phyloP scores from a whole-genome alignment of 2,113 vertebrate species.

The Nibea coibor region DNA sequence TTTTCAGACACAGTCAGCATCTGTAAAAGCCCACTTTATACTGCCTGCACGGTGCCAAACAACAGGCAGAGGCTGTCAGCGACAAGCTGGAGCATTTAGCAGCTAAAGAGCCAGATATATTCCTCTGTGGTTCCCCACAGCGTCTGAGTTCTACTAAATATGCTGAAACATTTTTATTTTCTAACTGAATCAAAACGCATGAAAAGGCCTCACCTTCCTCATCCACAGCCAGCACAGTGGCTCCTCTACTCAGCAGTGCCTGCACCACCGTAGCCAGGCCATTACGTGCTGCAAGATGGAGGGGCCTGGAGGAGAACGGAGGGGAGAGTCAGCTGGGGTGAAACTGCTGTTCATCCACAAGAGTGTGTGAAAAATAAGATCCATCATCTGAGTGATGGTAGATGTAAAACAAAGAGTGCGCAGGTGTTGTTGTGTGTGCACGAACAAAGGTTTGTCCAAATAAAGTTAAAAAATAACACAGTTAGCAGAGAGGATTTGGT shows the following conservation, averaged over 20 bases:
- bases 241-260: slow-evolving; percentile 95
- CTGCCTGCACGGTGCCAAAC: neutral
- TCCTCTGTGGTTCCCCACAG: neutral
- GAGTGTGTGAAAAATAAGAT: neutral
- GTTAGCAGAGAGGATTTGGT: neutral
- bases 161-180: too few species aligned
- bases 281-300: slow-evolving; percentile 96
- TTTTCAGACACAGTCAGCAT: neutral
- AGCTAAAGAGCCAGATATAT: neutral
- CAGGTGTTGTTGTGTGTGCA: neutral
- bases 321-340: neutral
- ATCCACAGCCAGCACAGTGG: slow-evolving; percentile 97
- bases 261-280: slow-evolving; percentile 96
- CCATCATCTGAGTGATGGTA: neutral
- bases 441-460: neutral
- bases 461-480: neutral
- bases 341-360: neutral
- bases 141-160: neutral
- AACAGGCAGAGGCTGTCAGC: neutral
- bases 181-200: neutral
- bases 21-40: neutral
- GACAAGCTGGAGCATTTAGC: neutral
- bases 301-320: slow-evolving; percentile 85
- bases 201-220: slow-evolving; percentile 89
- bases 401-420: neutral